Base-by-base conservation (phyloP, 53 echinoderm and acorn worm genomes). In the Echinometra lucunter region DNA sequence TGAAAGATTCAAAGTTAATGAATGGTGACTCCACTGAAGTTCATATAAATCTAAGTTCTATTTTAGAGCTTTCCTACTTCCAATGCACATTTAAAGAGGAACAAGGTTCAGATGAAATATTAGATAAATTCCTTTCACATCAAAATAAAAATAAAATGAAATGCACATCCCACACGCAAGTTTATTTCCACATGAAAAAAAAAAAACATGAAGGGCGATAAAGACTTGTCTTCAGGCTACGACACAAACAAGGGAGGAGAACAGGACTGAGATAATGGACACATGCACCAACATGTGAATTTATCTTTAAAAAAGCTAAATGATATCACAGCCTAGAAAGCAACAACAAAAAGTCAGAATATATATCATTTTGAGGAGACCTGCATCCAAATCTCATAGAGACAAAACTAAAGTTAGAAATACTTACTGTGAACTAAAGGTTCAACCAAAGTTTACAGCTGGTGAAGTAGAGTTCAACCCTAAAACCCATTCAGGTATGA, bases 331-430 rank as follows among this genome's bases (percentile, higher is more conserved):
- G 85, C 49, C 45, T 85, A n/a, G 40, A 85, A 81, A 49, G 49
- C 85, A 85, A 85, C 85, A 85, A 85, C 49, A 47, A 47, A 37
- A 53, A 85, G 3, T 49, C 85, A 23, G 25, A n/a, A 3, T 85
- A n/a, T 25, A 81, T 25, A 44, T 44, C 8, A 21, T 81, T 81
- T 81, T 25, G 11, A 85, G 28, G 49, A 49, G 13, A 49, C 47
- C 85, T 85, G n/a, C 28, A 3, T 49, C 78, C n/a, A 27, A 34
- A 74, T 74, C 37, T 74, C 35, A 16, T 74, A 35, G 45, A 85
- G 85, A 49, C 85, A 53, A 85, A 47, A 85, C 23, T 47, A 85
- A 85, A 85, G 53, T 85, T 49, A 85, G 28, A 85, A 85, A 85
- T 40, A 30, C 11, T 30, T 17, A 81, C 23, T 81, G 47, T 49